phyloP scores from a whole-genome alignment of 1,140 invertebrate species.

The Caenorhabditis inopinata region DNA sequence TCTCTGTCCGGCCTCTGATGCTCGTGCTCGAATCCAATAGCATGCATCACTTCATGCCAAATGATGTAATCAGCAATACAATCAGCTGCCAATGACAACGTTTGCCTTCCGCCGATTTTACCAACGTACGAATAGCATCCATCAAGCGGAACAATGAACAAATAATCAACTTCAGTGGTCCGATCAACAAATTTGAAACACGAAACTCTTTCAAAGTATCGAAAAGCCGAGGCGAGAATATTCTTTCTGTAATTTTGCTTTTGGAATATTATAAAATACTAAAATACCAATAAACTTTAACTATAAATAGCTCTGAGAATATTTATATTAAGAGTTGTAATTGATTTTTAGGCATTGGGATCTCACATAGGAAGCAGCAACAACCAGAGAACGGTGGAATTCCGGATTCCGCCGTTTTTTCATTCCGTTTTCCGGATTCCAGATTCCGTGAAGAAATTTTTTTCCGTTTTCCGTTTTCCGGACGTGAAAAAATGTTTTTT shows the following conservation, averaged over 20 bases:
- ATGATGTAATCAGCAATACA: constrained; percentile 52
- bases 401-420: no score
- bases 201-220: constrained; percentile 34
- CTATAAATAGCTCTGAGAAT: no score
- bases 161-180: constrained; percentile 40
- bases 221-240: constrained; percentile 18
- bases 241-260: constrained; percentile 27
- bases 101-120: constrained; percentile 41
- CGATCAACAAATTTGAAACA: constrained; percentile 50
- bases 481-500: no score
- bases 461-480: no score
- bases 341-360: no score
- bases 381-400: no score
- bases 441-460: no score
- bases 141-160: constrained; percentile 43
- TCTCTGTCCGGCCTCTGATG: constrained; percentile 68
- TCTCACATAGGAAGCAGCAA: no score
- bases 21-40: constrained; percentile 68
- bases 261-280: no score
- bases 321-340: no score
- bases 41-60: constrained; percentile 68
- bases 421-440: no score
- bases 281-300: no score
- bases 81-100: constrained; percentile 42
- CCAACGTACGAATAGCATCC: constrained; percentile 51